A percentile compares a stretch with the other conserved stretches of the same genome.
These are phyloP conservation scores for Girardinus metallicus DNA, from an alignment of 2,797 vertebrate species.

Conservation along the genomic window DNA sequence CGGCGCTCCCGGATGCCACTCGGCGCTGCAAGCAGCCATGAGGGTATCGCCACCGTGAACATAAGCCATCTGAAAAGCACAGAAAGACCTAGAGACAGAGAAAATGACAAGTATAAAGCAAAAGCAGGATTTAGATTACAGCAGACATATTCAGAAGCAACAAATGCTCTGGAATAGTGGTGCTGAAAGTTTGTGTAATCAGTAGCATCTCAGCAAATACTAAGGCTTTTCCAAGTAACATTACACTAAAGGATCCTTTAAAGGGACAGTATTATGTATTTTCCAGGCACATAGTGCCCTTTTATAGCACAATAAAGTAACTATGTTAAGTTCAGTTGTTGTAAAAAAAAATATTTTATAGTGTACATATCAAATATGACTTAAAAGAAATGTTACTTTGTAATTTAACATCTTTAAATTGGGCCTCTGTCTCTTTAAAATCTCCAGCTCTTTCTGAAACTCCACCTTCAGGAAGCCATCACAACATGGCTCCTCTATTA, in stretches of 20 bases:
- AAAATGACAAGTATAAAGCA: conserved; percentile 38
- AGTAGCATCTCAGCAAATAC: neutral
- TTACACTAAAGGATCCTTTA: neutral
- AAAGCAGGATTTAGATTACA: neutral
- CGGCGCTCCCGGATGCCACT: conserved; percentile 88
- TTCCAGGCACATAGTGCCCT: no score
- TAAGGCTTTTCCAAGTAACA: neutral
- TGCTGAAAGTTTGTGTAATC: neutral
- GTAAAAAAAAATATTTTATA: no score
- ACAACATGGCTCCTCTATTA: no score
- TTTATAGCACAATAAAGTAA: no score
- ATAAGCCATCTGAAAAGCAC: conserved; percentile 77
- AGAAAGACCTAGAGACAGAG: conserved; percentile 75
- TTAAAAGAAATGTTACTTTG: no score
- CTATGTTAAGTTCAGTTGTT: no score
- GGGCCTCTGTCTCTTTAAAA: no score
- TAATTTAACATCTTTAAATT: no score
- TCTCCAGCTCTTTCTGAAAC: no score
- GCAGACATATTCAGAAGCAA: conserved; percentile 4
- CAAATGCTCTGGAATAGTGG: neutral
- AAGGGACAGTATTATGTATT: neutral
- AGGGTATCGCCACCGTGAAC: conserved; percentile 71
- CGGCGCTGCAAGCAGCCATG: conserved; percentile 82
- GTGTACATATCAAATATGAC: no score
- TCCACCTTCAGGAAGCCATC: no score